Conservation (phyloP, 1,140 invertebrate genomes). For the Carcinoscorpius rotundicauda region DNA sequence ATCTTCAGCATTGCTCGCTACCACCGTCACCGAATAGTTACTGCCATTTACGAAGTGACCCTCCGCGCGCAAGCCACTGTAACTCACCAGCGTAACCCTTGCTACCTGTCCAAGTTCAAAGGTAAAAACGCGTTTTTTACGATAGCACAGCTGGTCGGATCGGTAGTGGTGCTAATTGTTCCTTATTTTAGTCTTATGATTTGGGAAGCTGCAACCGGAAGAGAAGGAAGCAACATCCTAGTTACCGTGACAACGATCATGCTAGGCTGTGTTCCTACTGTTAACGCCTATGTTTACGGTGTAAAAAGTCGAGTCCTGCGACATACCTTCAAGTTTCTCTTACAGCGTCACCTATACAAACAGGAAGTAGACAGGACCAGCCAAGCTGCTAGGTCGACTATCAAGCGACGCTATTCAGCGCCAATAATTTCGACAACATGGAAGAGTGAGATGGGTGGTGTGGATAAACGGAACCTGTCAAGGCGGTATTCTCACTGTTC, state of each 20-base stretch:
- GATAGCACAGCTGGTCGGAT: conserved; percentile 55
- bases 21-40: conserved; percentile 66
- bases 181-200: conserved; percentile 58
- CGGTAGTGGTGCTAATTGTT: conserved; percentile 54
- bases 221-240: conserved; percentile 28
- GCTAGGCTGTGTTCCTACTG: conserved; percentile 51
- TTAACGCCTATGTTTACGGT: conserved; percentile 63
- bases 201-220: conserved; percentile 42
- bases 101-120: conserved; percentile 39
- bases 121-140: conserved; percentile 52
- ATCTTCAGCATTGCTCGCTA: conserved; percentile 64
- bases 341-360: conserved; percentile 63
- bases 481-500: too few species aligned
- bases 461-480: too few species aligned
- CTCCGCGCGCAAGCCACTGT: conserved; percentile 68
- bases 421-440: too few species aligned
- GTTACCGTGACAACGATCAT: conserved; percentile 47
- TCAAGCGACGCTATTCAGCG: too few species aligned
- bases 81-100: conserved; percentile 62
- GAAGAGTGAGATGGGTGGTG: too few species aligned
- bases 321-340: conserved; percentile 60
- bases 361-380: too few species aligned
- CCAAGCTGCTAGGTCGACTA: too few species aligned
- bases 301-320: conserved; percentile 51
- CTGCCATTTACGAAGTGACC: conserved; percentile 70